Base-by-base conservation (phyloP, 2,797 vertebrate species). In the Falco columbarius region DNA sequence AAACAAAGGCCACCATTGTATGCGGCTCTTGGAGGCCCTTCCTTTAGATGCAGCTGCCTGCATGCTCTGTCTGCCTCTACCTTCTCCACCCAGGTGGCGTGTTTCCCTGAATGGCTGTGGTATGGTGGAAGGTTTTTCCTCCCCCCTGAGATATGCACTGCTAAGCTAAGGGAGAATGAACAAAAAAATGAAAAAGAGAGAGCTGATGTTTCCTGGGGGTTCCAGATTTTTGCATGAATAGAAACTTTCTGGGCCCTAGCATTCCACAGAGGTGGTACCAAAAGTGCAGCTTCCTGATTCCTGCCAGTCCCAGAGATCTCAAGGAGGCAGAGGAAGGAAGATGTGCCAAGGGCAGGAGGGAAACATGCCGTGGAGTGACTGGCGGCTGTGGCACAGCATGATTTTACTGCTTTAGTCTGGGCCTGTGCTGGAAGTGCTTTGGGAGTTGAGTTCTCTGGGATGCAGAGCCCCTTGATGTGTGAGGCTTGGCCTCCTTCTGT, bases 1-100 rank as follows among this genome's bases (percentile, higher is more conserved):
- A 12, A 87, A 54, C 0, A 2, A 75, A 82, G 54, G n/a, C 44
- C 46, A 32, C 11, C 24, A 1, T 10, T 71, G 23, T 26, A 26
- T 21, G 36, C 56, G 27, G 32, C 34, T 76, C 56, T 74, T 38
- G 17, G 56, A 90, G 92, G 40, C 58, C 40, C 30, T 55, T 80
- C 3, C 2, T 79, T 73, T 52, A 40, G 30, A 29, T 36, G 47
- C 66, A 70, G 32, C 40, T 85, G 46, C 49, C 52, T 65, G 51
- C 26, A 5, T 52, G n/a, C 8, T 54, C 27, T 42, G 62, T 61
- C 26, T 70, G 19, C 26, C 19, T 36, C 36, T 18, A 5, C 21
- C 38, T 63, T 16, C 23, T 54, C 58, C 32, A 21, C 19, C 2
- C 36, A 2, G 2, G 4, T 6, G n/a, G 10, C 29, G 1, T 5